Base-by-base conservation (phyloP, 2,797 vertebrate genomes). In the Botia kubotai region DNA sequence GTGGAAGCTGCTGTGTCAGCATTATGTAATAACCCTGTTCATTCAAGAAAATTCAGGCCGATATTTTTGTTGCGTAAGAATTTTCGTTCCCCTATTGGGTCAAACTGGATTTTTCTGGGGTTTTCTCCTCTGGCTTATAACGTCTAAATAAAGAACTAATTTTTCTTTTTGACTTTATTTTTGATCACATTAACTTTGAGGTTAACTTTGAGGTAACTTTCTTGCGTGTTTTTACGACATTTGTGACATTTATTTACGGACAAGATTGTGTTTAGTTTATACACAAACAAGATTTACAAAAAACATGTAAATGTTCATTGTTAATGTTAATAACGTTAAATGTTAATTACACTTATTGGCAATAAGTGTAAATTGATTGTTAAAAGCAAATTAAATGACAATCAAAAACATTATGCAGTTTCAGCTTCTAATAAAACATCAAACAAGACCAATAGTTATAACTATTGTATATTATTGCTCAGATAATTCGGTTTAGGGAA, bases 391-490 rank as follows among this genome's bases (percentile, higher is more conserved):
- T 29, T 29, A 29, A 2, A 39, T 39, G 36, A 39, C 36, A 43
- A 68, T 43, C 23, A 29, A n/a, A 48, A 62, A 48, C 83, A 6
- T 46, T 6, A 14, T 48, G 21, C 2, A 50, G 17, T 39, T 66
- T 68, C 3, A 46, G 16, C 87, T 80, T 4, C 29, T 33, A 33
- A 33, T 1, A 33, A 33, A 33, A 33, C 23, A 26, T 87, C 87
- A 90, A 91, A 86, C 82, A 88, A 89, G 6, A 36, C 6, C 6
- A 6, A 36, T 36, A 36, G 33, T 36, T 36, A 36, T 1, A 36
- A 36, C 3, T 36, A 6, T 36, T 36, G 33, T 36, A 26, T 26
- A 39, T 39, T 39, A 39, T 39, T 6, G 36, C 36, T 39, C 36
- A 39, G 36, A 39, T 39, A 39, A 39, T 6, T 39, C 6, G 36